Conservation (phyloP, 2,888 invertebrate species). For the Timema podura region DNA sequence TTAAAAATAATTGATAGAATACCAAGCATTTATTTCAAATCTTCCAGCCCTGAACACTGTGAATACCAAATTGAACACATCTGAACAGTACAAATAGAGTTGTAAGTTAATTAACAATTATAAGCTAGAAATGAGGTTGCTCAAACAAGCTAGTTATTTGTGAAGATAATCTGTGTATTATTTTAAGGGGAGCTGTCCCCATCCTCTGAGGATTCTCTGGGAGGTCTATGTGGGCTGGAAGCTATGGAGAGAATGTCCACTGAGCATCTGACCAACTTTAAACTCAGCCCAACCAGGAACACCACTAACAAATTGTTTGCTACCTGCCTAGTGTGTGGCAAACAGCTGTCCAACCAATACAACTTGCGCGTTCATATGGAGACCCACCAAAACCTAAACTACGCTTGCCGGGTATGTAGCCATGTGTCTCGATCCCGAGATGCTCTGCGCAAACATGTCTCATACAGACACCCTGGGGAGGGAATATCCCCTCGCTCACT, state of each 20-base stretch:
- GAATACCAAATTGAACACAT: no score
- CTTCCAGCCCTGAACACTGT: no score
- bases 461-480: conserved; percentile 72
- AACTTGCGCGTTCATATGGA: conserved; percentile 87
- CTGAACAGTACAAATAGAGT: no score
- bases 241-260: background rate
- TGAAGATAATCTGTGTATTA: background rate
- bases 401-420: conserved; percentile 81
- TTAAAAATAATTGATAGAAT: no score
- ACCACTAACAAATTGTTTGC: conserved; percentile 51
- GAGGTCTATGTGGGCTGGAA: conserved; percentile 27
- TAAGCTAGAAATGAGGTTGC: no score
- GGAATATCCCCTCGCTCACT: conserved; percentile 32
- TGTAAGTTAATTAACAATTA: no score
- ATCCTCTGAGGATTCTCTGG: conserved; percentile 30
- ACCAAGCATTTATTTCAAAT: no score
- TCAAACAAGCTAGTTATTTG: no score
- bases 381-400: conserved; percentile 82
- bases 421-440: conserved; percentile 85
- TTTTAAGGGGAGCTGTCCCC: conserved; percentile 25
- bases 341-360: conserved; percentile 86
- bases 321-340: conserved; percentile 79
- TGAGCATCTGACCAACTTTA: background rate
- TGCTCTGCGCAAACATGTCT: conserved; percentile 82
- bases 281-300: background rate